Evolutionary conservation across 2,797 vertebrate species (phyloP).

Genomic region (Cirrhinus mrigala): DNA sequence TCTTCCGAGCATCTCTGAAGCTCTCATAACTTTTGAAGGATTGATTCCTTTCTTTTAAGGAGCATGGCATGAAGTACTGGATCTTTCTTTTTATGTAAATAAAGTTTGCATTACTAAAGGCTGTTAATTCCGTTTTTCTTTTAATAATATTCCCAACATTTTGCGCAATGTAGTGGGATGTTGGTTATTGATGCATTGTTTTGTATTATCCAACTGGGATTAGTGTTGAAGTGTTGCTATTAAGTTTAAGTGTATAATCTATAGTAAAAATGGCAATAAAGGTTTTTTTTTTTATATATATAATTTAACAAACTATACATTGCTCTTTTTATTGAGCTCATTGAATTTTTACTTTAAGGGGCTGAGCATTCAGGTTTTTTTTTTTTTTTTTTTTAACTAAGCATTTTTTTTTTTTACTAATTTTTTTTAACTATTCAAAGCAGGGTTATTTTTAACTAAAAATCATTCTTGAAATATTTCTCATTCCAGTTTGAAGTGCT

Average conservation of each 20-base stretch:
- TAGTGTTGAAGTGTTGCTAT: conserved; percentile 72
- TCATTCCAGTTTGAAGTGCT: neutral
- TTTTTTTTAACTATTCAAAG: conserved; percentile 67
- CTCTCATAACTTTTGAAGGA: conserved; percentile 81
- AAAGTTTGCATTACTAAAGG: conserved; percentile 89
- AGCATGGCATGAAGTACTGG: conserved; percentile 92
- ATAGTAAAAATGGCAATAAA: conserved; percentile 80
- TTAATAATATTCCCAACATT: conserved; percentile 62
- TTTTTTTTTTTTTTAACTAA: too few relatives aligned
- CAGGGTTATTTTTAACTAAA: neutral
- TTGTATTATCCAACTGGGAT: conserved; percentile 72
- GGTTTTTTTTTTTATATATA: conserved; percentile 60
- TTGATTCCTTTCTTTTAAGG: conserved; percentile 84
- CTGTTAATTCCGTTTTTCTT: conserved; percentile 66
- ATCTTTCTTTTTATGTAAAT: conserved; percentile 89
- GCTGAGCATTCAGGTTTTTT: too few relatives aligned
- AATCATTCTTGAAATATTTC: neutral
- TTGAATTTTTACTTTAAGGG: too few relatives aligned
- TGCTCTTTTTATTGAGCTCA: too few relatives aligned
- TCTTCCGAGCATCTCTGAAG: conserved; percentile 59
- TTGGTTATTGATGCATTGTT: conserved; percentile 65
- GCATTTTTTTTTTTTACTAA: conserved; percentile 54
- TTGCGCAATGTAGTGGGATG: conserved; percentile 64
- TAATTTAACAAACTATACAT: conserved; percentile 70
- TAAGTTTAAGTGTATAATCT: conserved; percentile 75